Evolutionary conservation across 2,113 vertebrate genomes (phyloP), one percentile per base, ranked within the genome.

Genomic region (Vidua chalybeata): DNA sequence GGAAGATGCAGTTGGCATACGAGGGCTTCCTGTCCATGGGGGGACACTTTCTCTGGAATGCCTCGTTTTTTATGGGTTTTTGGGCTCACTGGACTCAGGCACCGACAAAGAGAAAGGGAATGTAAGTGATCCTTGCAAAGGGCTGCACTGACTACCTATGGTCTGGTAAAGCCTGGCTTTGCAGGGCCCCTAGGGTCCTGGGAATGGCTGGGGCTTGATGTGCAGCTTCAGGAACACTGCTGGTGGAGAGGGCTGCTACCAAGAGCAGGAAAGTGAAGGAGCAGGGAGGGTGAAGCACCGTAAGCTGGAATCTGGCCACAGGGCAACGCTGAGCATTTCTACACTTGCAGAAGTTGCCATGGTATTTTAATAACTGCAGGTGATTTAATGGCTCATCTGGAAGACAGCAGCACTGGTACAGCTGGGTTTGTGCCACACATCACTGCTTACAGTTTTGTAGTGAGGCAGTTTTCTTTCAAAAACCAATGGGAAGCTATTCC

Each of bases 301-400:
- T 2, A 0, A 67, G 56, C 85, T 89, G 82, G 67, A 93, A 80
- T 77, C 20, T 45, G 64, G 79, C 67, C 90, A 56, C 1, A 1
- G 61, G 21, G 33, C 30, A 74, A 17, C 1, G 0, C 35, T 1
- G 28, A 93, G 35, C 56, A 59, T 89, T 95, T 96, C 90, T 89
- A 67, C 59, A 31, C 82, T 94, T 86, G 79, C 72, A 83, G 63
- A 93, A 81, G 82, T 91, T 97, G 75, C 87, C 39, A 59, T 86
- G 92, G 92, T 54, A 37, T 88, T 96, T 96, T 92, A 96, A 95
- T 86, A 90, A 94, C 68, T 33, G 27, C 0, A 1, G 11, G 78
- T 84, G 59, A 88, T 86, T 94, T 94, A 91, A 67, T 5, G 3
- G 63, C 55, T 74, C 64, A 37, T 74, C 75, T 91, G 93, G 75